A percentile compares a stretch with the other conserved stretches of the same genome.
Evolutionary conservation across 2,888 invertebrate genomes (phyloP).

Genomic region (Dicycla oo): DNA sequence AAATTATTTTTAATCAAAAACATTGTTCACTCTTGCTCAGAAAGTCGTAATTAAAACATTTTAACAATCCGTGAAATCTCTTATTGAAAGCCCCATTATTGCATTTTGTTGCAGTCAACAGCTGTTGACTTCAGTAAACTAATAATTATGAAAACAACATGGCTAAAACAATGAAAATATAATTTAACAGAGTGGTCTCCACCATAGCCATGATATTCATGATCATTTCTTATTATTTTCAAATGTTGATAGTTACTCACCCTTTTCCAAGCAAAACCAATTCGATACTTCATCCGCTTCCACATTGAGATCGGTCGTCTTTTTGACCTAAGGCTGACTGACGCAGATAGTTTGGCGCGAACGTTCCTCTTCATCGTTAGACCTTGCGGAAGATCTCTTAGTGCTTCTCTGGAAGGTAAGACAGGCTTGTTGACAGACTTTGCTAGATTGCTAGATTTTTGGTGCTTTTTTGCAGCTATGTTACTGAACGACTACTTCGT

Average conservation of each 20-base stretch:
- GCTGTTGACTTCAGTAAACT: no score
- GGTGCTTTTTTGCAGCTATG: not conserved
- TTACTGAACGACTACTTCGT: not conserved
- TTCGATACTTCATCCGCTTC: constrained; percentile 90
- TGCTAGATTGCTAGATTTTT: not conserved
- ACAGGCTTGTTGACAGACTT: not conserved
- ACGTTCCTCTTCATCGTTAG: constrained; percentile 92
- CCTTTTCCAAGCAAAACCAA: constrained; percentile 90
- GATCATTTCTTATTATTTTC: not conserved
- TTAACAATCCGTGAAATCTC: no score
- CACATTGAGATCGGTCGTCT: constrained; percentile 88
- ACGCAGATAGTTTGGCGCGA: constrained; percentile 91
- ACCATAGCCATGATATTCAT: no score
- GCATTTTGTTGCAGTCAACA: no score
- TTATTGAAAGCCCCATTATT: no score
- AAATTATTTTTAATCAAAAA: no score
- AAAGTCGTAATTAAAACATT: no score
- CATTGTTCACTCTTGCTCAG: no score
- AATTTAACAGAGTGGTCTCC: no score
- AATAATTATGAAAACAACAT: no score
- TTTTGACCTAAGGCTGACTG: constrained; percentile 90
- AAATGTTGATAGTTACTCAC: constrained; percentile 73
- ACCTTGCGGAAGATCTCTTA: constrained; percentile 93
- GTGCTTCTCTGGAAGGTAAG: constrained; percentile 88
- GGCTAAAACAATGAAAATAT: no score